Base-by-base conservation (phyloP, 2,888 invertebrate genomes). In the Tipula helvola region DNA sequence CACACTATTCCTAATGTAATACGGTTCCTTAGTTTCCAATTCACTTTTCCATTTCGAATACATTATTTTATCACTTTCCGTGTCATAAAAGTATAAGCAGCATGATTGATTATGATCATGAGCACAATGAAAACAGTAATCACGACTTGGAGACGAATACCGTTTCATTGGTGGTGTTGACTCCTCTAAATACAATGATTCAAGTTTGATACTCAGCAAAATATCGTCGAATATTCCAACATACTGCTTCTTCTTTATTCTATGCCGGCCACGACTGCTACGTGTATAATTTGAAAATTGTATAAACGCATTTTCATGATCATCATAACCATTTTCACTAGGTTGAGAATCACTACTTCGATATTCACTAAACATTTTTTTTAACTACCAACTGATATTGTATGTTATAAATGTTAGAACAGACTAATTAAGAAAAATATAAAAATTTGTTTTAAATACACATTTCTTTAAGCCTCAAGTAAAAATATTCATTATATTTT, bases 91-190 rank as follows among this genome's bases (percentile, higher is more conserved):
- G 39, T 84, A 84, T 16, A 84, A 39, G n/a, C 84, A 84, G 10
- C 84, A 84, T 10, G 84, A 84, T 84, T 84, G 84, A 84, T 84
- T 84, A n/a, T 84, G 84, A 10, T 84, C 84, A 84, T 84, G 84
- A n/a, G n/a, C 84, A 39, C 84, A 84, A 84, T 84, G 84, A 84
- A 39, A 84, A 84, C 84, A 84, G 39, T 84, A 16, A 39, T 84
- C 84, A 8, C 84, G 36, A 7, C 39, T 39, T 39, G 84, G 84
- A 5, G 84, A 84, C 39, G 84, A 84, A 36, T 39, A 39, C 39
- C 84, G n/a, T 10, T 36, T 39, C 36, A 84, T 84, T n/a, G 84
- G 84, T 39, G 36, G 36, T 2, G 84, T 41, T 84, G 41, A 16
- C 84, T n/a, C 84, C 10, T 84, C 84, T 16, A 84, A 84, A 84